Conservation (phyloP, 2,888 invertebrate species). For the Piscicola geometra region DNA sequence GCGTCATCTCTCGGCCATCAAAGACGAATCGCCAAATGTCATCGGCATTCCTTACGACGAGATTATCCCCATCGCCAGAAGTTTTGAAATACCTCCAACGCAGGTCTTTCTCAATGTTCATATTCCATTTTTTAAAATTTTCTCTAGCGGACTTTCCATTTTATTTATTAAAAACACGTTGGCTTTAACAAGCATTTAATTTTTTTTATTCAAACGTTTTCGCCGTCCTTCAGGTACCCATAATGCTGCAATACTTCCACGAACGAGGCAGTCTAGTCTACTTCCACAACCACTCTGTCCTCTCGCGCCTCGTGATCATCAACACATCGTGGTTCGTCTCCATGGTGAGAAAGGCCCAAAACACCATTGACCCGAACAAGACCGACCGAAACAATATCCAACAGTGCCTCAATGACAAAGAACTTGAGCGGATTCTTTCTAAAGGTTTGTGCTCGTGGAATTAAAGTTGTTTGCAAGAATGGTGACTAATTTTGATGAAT, state of each 20-base stretch:
- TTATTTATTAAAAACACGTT: neutral
- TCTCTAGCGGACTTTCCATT: neutral
- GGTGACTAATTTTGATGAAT: too few species aligned
- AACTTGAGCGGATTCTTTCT: slow-evolving; percentile 44
- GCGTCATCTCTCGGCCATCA: slow-evolving; percentile 43
- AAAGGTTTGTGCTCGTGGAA: slow-evolving; percentile 36
- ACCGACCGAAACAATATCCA: slow-evolving; percentile 37
- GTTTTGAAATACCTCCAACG: slow-evolving; percentile 43
- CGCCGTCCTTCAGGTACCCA: slow-evolving; percentile 37
- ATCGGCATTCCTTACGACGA: slow-evolving; percentile 45
- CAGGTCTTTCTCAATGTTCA: slow-evolving; percentile 36
- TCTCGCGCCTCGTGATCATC: slow-evolving; percentile 44
- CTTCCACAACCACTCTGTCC: slow-evolving; percentile 43
- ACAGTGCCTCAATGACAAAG: slow-evolving; percentile 42
- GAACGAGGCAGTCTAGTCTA: slow-evolving; percentile 44
- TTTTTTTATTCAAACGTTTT: neutral
- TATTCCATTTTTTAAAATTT: neutral
- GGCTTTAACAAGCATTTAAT: too few species aligned
- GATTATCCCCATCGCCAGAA: slow-evolving; percentile 44
- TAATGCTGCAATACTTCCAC: slow-evolving; percentile 44
- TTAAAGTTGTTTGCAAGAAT: too few species aligned
- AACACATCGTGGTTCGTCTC: slow-evolving; percentile 45
- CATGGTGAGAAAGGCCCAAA: slow-evolving; percentile 40
- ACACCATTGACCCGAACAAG: slow-evolving; percentile 40
- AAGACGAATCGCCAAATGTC: slow-evolving; percentile 41